These are phyloP conservation scores for Uropsilus gracilis DNA, from an alignment of 2,113 vertebrate species.

Conservation along the genomic window DNA sequence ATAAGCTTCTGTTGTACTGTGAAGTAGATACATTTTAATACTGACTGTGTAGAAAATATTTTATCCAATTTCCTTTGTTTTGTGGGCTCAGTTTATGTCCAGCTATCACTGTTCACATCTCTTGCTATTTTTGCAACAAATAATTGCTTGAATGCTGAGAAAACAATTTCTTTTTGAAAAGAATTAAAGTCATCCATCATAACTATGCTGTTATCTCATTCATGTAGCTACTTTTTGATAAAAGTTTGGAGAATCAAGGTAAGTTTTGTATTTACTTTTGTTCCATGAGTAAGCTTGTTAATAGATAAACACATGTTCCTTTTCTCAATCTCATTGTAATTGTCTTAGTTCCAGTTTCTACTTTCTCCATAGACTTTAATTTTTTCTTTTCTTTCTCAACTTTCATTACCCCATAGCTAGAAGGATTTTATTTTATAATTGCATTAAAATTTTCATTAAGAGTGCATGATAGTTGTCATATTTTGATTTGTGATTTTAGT, in stretches of 20 bases:
- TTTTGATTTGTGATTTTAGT: neutral
- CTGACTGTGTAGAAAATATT: neutral
- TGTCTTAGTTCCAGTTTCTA: neutral
- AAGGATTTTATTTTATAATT: neutral
- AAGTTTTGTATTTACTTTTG: neutral
- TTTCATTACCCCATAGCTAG: neutral
- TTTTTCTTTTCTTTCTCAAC: neutral
- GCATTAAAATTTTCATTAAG: neutral
- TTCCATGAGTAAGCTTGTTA: neutral
- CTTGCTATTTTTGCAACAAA: neutral
- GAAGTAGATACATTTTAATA: neutral
- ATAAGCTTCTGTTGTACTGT: neutral
- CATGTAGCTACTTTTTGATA: neutral
- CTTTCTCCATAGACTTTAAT: neutral
- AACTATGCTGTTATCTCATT: neutral
- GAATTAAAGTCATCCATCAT: neutral
- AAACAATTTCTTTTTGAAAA: conserved; percentile 20
- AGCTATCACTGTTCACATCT: conserved; percentile 37
- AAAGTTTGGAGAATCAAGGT: conserved; percentile 1
- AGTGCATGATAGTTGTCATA: neutral
- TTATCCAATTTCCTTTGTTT: neutral
- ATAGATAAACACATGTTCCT: neutral
- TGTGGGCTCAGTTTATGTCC: conserved; percentile 9
- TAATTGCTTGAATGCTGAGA: neutral
- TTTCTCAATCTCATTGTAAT: neutral